Base-by-base conservation (phyloP, 2,888 invertebrate species). In the Archips crataeganus region DNA sequence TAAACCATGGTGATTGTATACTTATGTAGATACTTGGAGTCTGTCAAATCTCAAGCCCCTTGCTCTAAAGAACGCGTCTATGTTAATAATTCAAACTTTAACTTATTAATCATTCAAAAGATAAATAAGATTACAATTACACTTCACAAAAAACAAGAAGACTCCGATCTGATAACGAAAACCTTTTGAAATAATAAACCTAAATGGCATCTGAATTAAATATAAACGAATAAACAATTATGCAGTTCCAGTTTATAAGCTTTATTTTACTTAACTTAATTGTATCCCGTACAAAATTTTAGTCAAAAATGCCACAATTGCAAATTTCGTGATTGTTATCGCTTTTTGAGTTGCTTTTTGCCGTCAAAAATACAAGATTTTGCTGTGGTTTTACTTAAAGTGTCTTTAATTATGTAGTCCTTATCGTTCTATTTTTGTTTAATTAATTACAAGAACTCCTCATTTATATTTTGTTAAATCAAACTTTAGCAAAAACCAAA, bases 251-350 rank as follows among this genome's bases (percentile, higher is more conserved):
- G 68, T 47, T 59, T 34, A 0, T 69, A 67, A 69, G 13, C 73
- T 73, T 70, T 74, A 6, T 68, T 70, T 65, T 65, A 45, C 54
- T 36, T n/a, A 15, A 61, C 13, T 54, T 74, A 70, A 74, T 65
- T 69, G 23, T 36, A 65, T 74, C 74, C 74, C 49, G 69, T 74
- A 74, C 74, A 74, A 74, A 74, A 70, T 74, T 74, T 60, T 54
- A 74, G 74, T 70, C 70, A 64, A 65, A 73, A 73, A 60, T 73
- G 69, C 69, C 73, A 64, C 47, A 64, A 67, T 59, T 57, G 68
- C 68, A 23, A 59, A 61, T 60, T 45, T 54, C 57, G 45, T 61
- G 64, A 70, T 70, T n/a, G 60, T 45, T 61, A 70, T 74, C 74
- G 15, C 8, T 39, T 57, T 63, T 4, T 15, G 13, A 68, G 62